These are phyloP conservation scores for Rhyzopertha dominica DNA, from an alignment of 1,140 invertebrate genomes.

Conservation along the genomic window DNA sequence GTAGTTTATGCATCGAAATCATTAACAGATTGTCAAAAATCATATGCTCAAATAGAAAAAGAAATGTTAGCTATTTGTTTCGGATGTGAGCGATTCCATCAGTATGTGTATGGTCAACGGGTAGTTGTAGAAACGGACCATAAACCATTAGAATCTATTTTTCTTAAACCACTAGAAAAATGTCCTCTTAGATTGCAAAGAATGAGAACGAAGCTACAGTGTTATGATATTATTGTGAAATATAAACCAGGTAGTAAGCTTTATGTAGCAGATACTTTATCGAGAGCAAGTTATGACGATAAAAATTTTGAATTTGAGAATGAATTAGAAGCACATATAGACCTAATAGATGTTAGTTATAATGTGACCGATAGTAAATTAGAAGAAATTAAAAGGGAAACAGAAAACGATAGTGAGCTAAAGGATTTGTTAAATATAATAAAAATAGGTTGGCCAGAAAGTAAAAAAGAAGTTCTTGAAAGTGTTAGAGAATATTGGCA, in stretches of 20 bases:
- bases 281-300: constrained; percentile 7
- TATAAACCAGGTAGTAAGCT: constrained; percentile 29
- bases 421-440: too few species aligned
- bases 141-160: constrained; percentile 33
- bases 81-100: constrained; percentile 25
- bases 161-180: constrained; percentile 43
- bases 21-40: constrained; percentile 30
- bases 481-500: too few species aligned
- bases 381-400: too few species aligned
- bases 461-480: too few species aligned
- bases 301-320: constrained; percentile 15
- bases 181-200: constrained; percentile 42
- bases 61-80: constrained; percentile 17
- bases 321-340: constrained; percentile 15
- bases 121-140: constrained; percentile 32
- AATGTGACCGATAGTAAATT: too few species aligned
- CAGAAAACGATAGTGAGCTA: too few species aligned
- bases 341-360: too few species aligned
- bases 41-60: constrained; percentile 37
- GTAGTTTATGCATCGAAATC: constrained; percentile 34
- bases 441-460: too few species aligned
- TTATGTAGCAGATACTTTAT: constrained; percentile 30
- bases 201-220: constrained; percentile 18
- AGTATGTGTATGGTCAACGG: constrained; percentile 26
- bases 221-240: constrained; percentile 10